A percentile compares a stretch with the other conserved stretches of the same genome.
phyloP scores from a whole-genome alignment of 92 coral and sea anemone species.

The Isaurus tuberculatus region DNA sequence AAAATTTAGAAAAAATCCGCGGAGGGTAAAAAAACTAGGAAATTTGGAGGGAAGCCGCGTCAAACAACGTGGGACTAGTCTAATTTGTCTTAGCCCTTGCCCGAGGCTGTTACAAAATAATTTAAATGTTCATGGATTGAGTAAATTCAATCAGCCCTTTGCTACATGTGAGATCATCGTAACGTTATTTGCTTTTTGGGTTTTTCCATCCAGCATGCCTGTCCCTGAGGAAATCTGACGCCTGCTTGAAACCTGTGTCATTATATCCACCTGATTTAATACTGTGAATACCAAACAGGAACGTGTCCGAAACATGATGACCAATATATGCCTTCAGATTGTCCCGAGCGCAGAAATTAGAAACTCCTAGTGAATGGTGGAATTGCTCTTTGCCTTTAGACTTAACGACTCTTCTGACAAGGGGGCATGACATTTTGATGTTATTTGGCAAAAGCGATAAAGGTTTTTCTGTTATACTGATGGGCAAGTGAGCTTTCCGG shows the following conservation, averaged over 20 bases:
- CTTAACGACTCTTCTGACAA: slow-evolving; percentile 42
- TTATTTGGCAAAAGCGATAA: slow-evolving; percentile 38
- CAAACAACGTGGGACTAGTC: not conserved
- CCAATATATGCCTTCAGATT: slow-evolving; percentile 31
- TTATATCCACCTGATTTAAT: slow-evolving; percentile 40
- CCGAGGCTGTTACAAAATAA: slow-evolving; percentile 12
- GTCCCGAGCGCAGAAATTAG: slow-evolving; percentile 33
- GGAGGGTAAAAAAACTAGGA: slow-evolving; percentile 22
- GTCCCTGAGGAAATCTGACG: slow-evolving; percentile 15
- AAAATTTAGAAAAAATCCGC: slow-evolving; percentile 1
- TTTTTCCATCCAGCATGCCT: slow-evolving; percentile 46
- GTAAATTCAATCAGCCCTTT: slow-evolving; percentile 32
- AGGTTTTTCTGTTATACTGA: slow-evolving; percentile 19
- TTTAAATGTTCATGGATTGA: not conserved
- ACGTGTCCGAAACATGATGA: slow-evolving; percentile 40
- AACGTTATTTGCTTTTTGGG: slow-evolving; percentile 40
- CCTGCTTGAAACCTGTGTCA: slow-evolving; percentile 39
- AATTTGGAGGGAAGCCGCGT: slow-evolving; percentile 5
- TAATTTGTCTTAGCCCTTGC: slow-evolving; percentile 11
- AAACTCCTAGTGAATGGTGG: slow-evolving; percentile 37
- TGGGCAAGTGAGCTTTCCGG: slow-evolving; percentile 28
- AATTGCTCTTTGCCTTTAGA: slow-evolving; percentile 41
- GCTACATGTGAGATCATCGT: slow-evolving; percentile 9
- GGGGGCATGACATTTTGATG: slow-evolving; percentile 12
- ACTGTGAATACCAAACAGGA: slow-evolving; percentile 48